phyloP scores from a whole-genome alignment of 2,113 vertebrate genomes.

The Lathamus discolor region DNA sequence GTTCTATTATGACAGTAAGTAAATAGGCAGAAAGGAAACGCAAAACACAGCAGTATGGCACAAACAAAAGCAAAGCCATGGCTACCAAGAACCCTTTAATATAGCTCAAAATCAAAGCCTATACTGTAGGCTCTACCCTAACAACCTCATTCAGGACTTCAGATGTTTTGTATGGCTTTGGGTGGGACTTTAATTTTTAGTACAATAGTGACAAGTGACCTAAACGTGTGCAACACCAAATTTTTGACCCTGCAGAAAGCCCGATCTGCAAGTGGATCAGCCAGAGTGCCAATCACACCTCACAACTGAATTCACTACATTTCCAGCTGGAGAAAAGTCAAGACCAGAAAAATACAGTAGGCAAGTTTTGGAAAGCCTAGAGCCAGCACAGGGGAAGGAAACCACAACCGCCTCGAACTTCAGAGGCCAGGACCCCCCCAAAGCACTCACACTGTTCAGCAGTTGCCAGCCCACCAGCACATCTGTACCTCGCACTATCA shows the following conservation, averaged over 20 bases:
- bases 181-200: neutral
- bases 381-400: neutral
- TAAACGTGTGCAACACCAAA: neutral
- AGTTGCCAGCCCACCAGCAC: neutral
- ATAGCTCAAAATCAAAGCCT: neutral
- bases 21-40: neutral
- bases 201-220: neutral
- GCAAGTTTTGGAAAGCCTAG: neutral
- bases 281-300: neutral
- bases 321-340: neutral
- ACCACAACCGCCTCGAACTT: rapidly evolving
- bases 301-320: neutral
- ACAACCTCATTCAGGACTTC: neutral
- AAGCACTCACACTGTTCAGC: rapidly evolving
- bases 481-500: neutral
- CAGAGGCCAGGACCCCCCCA: neutral
- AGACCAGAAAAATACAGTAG: rapidly evolving
- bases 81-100: neutral
- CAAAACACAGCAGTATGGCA: neutral
- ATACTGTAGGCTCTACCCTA: neutral
- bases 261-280: rapidly evolving
- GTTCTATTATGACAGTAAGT: neutral
- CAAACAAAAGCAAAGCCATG: neutral
- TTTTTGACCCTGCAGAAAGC: neutral
- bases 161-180: neutral